phyloP scores from a whole-genome alignment of 2,888 invertebrate species.

The Mechanitis mazaeus region DNA sequence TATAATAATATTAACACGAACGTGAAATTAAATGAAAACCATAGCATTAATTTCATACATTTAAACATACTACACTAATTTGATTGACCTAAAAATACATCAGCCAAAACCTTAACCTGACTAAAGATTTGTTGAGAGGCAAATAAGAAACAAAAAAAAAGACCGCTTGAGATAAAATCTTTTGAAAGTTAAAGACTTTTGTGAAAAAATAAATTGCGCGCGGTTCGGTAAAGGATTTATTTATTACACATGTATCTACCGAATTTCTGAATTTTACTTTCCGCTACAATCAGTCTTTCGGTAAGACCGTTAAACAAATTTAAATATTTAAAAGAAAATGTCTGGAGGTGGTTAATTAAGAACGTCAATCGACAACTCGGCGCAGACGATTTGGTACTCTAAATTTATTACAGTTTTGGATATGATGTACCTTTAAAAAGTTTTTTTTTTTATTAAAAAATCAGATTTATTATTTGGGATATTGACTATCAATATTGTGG shows the following conservation, averaged over 20 bases:
- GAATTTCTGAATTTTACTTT: slow-evolving; percentile 10
- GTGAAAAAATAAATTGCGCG: slow-evolving; percentile 20
- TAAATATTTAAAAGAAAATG: slow-evolving; percentile 36
- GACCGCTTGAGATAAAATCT: slow-evolving; percentile 9
- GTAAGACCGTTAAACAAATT: slow-evolving; percentile 26
- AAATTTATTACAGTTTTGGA: slow-evolving; percentile 37
- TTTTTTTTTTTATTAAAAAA: neutral
- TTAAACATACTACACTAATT: neutral
- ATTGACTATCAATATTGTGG: no score
- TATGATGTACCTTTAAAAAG: slow-evolving; percentile 19
- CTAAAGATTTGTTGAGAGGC: slow-evolving; percentile 6
- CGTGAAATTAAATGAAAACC: neutral
- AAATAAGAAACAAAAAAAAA: slow-evolving; percentile 2
- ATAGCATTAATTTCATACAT: neutral
- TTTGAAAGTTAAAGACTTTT: slow-evolving; percentile 8
- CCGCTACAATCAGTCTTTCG: slow-evolving; percentile 23
- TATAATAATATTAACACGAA: neutral
- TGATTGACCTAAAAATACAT: slow-evolving; percentile 5
- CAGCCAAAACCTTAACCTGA: neutral
- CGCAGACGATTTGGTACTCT: slow-evolving; percentile 42
- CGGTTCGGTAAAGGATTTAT: slow-evolving; percentile 12
- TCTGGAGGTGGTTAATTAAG: slow-evolving; percentile 61
- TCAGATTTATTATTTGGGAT: no score
- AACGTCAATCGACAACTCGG: slow-evolving; percentile 58
- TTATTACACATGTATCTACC: slow-evolving; percentile 14